Evolutionary conservation across 2,113 vertebrate species (phyloP).

Genomic region (Ameiurus melas): DNA sequence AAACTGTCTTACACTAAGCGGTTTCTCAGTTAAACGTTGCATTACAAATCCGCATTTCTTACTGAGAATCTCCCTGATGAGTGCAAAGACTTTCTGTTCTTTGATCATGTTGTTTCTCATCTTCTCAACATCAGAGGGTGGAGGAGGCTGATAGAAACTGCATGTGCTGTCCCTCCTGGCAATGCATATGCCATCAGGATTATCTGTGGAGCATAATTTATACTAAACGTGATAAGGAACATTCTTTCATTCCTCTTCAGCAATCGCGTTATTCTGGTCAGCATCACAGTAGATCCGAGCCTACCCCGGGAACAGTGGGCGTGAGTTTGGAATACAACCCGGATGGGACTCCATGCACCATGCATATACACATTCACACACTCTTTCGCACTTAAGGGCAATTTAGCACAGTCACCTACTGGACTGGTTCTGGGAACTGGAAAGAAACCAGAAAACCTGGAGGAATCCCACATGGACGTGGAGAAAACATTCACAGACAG

Average conservation of each 20-base stretch:
- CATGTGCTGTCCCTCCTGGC: conserved; percentile 80
- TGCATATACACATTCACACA: not conserved
- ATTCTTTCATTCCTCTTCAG: not conserved
- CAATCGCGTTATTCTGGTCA: not conserved
- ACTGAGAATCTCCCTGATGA: conserved; percentile 90
- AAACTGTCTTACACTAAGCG: conserved; percentile 39
- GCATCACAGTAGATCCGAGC: not conserved
- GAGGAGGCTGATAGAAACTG: conserved; percentile 84
- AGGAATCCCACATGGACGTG: not conserved
- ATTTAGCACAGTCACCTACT: not conserved
- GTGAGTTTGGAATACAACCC: not conserved
- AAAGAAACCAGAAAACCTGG: not conserved
- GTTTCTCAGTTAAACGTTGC: not conserved
- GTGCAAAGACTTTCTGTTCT: conserved; percentile 86
- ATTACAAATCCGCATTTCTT: conserved; percentile 41
- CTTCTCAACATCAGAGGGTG: conserved; percentile 78
- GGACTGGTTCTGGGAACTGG: not conserved
- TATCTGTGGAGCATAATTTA: conserved; percentile 64
- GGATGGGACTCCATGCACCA: not conserved
- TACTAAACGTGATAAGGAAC: not conserved
- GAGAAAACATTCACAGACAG: not conserved
- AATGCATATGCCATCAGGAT: conserved; percentile 68
- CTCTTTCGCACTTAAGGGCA: not conserved
- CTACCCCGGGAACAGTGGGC: not conserved
- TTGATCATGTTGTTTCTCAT: conserved; percentile 82